Evolutionary conservation across 2,888 invertebrate genomes (phyloP), one percentile per base, ranked within the genome.

Genomic region (Yponomeuta malinellus): DNA sequence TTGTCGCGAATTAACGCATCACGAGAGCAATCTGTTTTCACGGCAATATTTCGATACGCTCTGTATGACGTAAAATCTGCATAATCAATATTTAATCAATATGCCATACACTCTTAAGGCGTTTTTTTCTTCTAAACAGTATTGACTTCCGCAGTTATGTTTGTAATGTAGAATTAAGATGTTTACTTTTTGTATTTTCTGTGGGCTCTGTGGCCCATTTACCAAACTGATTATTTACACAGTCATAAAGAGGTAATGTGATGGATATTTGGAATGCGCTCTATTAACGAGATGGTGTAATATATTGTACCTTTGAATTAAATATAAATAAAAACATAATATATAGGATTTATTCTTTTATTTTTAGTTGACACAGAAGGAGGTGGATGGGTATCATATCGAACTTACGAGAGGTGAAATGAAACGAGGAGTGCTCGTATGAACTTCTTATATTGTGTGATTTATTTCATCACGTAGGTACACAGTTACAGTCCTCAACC

Each of bases 271-370:
- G 88, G 82, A 84, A 31, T 84, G 83, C 85, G 81, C 83, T 85
- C 80, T 80, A 83, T 78, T 83, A 87, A 86, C 85, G 83, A 82
- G 88, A 89, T 87, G 90, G 85, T 91, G 91, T 91, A 91, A 90
- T 90, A 91, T 91, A 91, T 91, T 92, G 91, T 91, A 91, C 89
- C 91, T 91, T 91, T 90, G 85, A 90, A 87, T 87, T 43, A 83
- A 86, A 86, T 90, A 91, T 90, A 89, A 90, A 91, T 90, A 90
- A 90, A 91, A 90, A 91, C 89, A 88, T 91, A 90, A 90, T 91
- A 91, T 90, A 92, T 92, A 90, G 87, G 87, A 79, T 64, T 71
- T 68, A 65, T 70, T 80, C 69, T 87, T 87, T 86, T 74, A 74
- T 74, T 74, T 64, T 29, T 10, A 67, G 1, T 12, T 59, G 3